Percentiles rank a stretch among this genome's conserved stretches.
Evolutionary conservation across 2,888 invertebrate species (phyloP).

Genomic region (Tachina fera): DNA sequence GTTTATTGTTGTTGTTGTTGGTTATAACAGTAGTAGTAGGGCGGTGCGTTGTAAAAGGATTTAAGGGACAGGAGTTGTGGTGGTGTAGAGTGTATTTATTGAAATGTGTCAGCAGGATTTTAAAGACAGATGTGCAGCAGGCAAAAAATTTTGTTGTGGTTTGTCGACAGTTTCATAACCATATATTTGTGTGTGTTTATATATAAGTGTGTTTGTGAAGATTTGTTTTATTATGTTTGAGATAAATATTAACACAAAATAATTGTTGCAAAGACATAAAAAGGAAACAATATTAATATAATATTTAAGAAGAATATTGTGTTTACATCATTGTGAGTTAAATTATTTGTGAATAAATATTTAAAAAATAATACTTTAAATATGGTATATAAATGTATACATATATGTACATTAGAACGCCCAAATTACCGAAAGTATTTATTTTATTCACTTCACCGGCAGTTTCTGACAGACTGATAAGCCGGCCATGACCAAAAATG

Average conservation of each 20-base stretch:
- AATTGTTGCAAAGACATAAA: conserved; percentile 50
- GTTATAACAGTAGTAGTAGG: conserved; percentile 8
- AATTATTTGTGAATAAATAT: not conserved
- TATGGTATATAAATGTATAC: not conserved
- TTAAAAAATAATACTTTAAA: conserved; percentile 2
- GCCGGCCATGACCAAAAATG: too few species aligned
- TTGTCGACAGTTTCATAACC: conserved; percentile 25
- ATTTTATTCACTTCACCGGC: too few species aligned
- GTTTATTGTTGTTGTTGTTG: conserved; percentile 65
- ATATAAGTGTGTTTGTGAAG: conserved; percentile 19
- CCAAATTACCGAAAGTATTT: too few species aligned
- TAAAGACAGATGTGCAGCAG: conserved; percentile 1
- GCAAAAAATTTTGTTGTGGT: conserved; percentile 49
- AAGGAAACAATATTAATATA: conserved; percentile 52
- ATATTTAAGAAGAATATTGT: not conserved
- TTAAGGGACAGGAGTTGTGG: conserved; percentile 33
- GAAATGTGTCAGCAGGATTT: conserved; percentile 14
- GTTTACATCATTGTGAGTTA: conserved; percentile 1
- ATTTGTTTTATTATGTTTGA: conserved; percentile 20
- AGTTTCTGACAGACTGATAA: too few species aligned
- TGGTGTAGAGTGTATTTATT: not conserved
- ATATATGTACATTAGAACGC: too few species aligned
- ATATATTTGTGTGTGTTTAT: not conserved
- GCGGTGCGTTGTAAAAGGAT: conserved; percentile 11
- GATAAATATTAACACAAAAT: conserved; percentile 33